Conservation (phyloP, 2,888 invertebrate genomes). For the Erannis defoliaria region DNA sequence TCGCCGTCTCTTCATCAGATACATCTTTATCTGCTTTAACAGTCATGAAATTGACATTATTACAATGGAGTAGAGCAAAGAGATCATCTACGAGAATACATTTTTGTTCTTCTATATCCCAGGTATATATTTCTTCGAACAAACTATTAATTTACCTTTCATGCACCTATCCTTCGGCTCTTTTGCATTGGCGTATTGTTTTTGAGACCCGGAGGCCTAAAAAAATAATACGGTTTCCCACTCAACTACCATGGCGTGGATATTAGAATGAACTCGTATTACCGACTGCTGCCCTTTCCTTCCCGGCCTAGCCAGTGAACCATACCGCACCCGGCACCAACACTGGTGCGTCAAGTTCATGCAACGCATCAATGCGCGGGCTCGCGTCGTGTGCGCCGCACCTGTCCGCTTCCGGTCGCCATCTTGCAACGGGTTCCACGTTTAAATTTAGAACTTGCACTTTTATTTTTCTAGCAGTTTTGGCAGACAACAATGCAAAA, state of each 20-base stretch:
- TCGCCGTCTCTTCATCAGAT: slow-evolving; percentile 9
- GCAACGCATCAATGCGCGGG: slow-evolving; percentile 68
- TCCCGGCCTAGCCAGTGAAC: slow-evolving; percentile 31
- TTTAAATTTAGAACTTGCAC: slow-evolving; percentile 2
- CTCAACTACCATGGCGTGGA: neutral
- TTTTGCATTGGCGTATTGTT: too few relatives aligned
- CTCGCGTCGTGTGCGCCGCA: slow-evolving; percentile 68
- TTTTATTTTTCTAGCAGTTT: neutral
- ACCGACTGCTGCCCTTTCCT: slow-evolving; percentile 4
- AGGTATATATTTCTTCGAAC: neutral
- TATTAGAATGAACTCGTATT: neutral
- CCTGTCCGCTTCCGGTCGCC: slow-evolving; percentile 79
- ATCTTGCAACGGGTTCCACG: slow-evolving; percentile 56
- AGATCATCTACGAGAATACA: too few relatives aligned
- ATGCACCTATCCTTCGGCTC: too few relatives aligned
- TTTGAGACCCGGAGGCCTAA: too few relatives aligned
- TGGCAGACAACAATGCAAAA: neutral
- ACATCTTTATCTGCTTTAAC: slow-evolving; percentile 1
- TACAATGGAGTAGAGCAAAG: neutral
- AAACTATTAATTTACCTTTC: neutral
- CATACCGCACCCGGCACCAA: slow-evolving; percentile 36
- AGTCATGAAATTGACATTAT: slow-evolving; percentile 4
- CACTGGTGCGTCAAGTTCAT: slow-evolving; percentile 53
- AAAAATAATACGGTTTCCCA: too few relatives aligned
- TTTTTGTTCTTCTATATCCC: neutral